phyloP scores from a whole-genome alignment of 1,140 invertebrate species.

The Bicyclus anynana region DNA sequence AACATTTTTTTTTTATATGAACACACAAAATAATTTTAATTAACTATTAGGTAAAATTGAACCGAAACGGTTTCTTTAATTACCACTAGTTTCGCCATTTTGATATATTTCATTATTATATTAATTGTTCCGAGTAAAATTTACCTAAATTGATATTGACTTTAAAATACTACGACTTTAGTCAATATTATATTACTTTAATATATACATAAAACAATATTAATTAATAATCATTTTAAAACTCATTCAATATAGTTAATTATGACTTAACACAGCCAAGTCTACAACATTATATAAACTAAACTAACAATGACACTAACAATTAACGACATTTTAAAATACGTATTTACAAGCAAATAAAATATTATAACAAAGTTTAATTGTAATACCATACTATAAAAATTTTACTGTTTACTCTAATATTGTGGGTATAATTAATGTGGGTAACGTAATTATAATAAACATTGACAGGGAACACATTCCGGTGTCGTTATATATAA shows the following conservation, averaged over 20 bases:
- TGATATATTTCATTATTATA: too few species aligned
- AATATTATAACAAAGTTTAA: neutral
- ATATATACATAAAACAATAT: neutral
- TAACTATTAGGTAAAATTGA: too few species aligned
- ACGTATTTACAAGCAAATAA: neutral
- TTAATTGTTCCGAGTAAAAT: too few species aligned
- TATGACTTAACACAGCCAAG: conserved; percentile 21
- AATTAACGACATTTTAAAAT: neutral
- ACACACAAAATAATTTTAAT: too few species aligned
- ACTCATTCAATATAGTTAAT: neutral
- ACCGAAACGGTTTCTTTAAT: too few species aligned
- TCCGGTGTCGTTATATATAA: neutral
- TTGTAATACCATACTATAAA: neutral
- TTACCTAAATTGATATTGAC: too few species aligned
- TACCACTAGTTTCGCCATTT: too few species aligned
- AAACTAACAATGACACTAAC: conserved; percentile 4
- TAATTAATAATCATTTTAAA: neutral
- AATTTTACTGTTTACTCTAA: neutral
- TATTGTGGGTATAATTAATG: too few species aligned
- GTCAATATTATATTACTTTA: too few species aligned
- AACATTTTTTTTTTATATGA: too few species aligned
- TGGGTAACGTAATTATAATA: neutral
- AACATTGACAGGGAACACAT: neutral
- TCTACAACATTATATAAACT: conserved; percentile 6
- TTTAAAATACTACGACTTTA: too few species aligned